Conservation (phyloP, 2,113 vertebrate species). For the Gambusia affinis region DNA sequence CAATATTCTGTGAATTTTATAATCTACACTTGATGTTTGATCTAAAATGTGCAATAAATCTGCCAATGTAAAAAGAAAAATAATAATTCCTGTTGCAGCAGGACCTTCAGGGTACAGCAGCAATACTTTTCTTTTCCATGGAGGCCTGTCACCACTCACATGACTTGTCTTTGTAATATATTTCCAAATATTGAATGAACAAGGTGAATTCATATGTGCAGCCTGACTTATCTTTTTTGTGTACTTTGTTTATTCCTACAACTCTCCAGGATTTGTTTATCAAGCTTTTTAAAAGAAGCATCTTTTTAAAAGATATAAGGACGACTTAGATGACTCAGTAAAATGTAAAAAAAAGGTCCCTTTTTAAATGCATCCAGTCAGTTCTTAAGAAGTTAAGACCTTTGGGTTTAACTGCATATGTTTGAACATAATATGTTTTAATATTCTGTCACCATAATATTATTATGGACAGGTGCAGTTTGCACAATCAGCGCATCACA, state of each 20-base stretch:
- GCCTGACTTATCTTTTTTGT: not conserved
- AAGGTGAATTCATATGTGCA: not conserved
- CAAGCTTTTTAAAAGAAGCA: not conserved
- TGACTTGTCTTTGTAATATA: slow-evolving; percentile 3
- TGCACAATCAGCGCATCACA: not conserved
- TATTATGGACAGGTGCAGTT: not conserved
- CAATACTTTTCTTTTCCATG: slow-evolving; percentile 17
- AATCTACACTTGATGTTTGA: slow-evolving; percentile 3
- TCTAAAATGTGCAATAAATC: slow-evolving; percentile 1
- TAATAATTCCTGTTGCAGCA: not conserved
- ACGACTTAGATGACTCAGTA: not conserved
- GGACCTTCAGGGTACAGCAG: slow-evolving; percentile 17
- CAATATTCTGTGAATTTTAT: slow-evolving; percentile 4
- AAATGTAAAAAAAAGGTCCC: not conserved
- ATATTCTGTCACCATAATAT: not conserved
- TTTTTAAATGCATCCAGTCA: slow-evolving; percentile 2
- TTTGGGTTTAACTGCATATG: not conserved
- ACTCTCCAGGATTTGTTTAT: not conserved
- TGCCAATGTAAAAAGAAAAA: slow-evolving; percentile 14
- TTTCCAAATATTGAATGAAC: not conserved
- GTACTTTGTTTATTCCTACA: not conserved
- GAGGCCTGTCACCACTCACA: slow-evolving; percentile 1
- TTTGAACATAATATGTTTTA: not conserved
- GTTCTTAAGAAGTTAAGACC: slow-evolving; percentile 1
- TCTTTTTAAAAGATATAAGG: too few relatives aligned